Conservation (phyloP, 2,888 invertebrate species). For the Cenopis cana region DNA sequence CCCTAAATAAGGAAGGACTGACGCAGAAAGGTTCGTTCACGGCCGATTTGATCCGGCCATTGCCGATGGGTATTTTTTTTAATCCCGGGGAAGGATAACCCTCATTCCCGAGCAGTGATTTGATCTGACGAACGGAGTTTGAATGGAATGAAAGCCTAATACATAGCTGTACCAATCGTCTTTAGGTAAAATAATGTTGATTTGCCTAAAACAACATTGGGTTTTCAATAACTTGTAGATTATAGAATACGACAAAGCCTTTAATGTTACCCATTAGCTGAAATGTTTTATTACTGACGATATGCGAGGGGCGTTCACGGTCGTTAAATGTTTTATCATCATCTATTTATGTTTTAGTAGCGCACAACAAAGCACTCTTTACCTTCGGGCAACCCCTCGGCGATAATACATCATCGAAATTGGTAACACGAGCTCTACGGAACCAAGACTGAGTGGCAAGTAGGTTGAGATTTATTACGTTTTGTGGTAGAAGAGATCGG, state of each 20-base stretch:
- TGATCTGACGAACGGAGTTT: conserved; percentile 20
- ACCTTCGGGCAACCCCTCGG: conserved; percentile 40
- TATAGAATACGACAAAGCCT: no score
- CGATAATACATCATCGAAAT: conserved; percentile 44
- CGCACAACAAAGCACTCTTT: conserved; percentile 39
- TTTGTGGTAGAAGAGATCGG: conserved; percentile 17
- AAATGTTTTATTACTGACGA: no score
- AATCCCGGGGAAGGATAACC: conserved; percentile 20
- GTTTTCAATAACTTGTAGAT: no score
- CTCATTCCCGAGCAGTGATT: conserved; percentile 16
- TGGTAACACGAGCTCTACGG: conserved; percentile 43
- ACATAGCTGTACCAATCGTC: no score
- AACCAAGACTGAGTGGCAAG: conserved; percentile 41
- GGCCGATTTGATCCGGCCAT: conserved; percentile 32
- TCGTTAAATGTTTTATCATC: conserved; percentile 6
- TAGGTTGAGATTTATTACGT: conserved; percentile 40
- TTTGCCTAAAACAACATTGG: no score
- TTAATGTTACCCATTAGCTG: no score
- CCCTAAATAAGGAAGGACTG: conserved; percentile 25
- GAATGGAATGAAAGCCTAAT: no score
- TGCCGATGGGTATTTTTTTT: conserved; percentile 28
- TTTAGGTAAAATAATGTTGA: no score
- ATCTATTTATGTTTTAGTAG: conserved; percentile 31
- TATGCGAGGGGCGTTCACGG: not conserved
- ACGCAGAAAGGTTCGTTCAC: conserved; percentile 25